These are phyloP conservation scores for Pangasianodon gigas DNA, from an alignment of 2,113 vertebrate species.

Conservation along the genomic window DNA sequence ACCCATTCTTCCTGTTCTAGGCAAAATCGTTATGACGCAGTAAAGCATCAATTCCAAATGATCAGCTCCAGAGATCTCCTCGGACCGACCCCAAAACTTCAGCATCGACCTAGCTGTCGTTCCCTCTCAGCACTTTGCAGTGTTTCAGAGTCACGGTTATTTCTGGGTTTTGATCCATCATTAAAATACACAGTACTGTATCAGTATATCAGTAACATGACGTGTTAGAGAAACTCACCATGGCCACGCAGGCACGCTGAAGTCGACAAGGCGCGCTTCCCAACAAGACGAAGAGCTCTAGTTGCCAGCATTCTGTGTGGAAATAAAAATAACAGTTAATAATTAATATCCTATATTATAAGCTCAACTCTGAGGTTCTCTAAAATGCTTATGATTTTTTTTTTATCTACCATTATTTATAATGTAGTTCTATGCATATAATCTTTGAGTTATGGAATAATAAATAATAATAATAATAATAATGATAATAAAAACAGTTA, in stretches of 20 bases:
- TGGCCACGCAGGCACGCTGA: conserved; percentile 82
- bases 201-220: no score
- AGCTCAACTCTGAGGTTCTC: not conserved
- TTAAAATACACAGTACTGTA: no score
- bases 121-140: not conserved
- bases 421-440: not conserved
- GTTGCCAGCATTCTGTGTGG: conserved; percentile 86
- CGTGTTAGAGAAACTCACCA: conserved; percentile 69
- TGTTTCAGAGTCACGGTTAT: not conserved
- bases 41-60: not conserved
- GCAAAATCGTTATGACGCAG: no score
- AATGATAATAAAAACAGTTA: not conserved
- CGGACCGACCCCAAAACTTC: no score
- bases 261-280: conserved; percentile 86
- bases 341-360: not conserved
- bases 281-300: conserved; percentile 79
- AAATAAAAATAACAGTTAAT: not conserved
- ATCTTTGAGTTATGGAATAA: not conserved
- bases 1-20: not conserved
- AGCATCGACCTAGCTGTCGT: no score
- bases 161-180: not conserved
- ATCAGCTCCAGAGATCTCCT: not conserved
- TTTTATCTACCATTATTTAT: not conserved
- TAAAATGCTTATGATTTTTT: not conserved
- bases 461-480: no score